Percentiles rank a stretch among this genome's conserved stretches.
Conservation (phyloP, 2,113 vertebrate genomes). For the Charadrius vociferus region DNA sequence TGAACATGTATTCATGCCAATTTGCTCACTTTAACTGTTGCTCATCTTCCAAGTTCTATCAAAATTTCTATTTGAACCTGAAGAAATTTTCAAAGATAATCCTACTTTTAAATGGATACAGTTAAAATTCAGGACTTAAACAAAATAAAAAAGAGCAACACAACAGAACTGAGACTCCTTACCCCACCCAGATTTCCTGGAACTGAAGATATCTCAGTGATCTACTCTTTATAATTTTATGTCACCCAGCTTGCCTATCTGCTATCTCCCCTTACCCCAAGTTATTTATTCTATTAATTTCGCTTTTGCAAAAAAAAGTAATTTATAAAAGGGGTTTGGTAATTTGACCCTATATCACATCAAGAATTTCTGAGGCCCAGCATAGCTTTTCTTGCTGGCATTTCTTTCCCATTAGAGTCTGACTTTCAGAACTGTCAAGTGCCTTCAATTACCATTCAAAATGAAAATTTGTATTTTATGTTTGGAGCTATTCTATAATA, state of each 20-base stretch:
- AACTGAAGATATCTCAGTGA: rapidly evolving
- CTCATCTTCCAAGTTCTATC: neutral
- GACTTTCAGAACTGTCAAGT: neutral
- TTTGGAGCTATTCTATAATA: neutral
- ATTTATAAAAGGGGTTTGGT: neutral
- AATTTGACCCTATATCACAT: neutral
- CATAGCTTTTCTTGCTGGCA: neutral
- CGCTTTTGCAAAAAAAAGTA: neutral
- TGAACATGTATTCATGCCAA: neutral
- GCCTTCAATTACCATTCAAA: neutral
- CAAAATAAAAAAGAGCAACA: neutral
- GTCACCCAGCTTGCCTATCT: neutral
- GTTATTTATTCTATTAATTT: neutral
- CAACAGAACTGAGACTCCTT: neutral
- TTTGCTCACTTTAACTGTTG: neutral
- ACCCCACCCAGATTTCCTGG: neutral
- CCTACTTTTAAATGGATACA: neutral
- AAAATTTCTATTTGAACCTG: neutral
- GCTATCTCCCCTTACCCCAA: rapidly evolving
- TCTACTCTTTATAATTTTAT: neutral
- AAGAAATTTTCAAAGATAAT: neutral
- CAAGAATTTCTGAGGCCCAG: neutral
- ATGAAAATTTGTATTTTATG: neutral
- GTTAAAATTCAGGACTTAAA: neutral
- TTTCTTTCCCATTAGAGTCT: neutral